phyloP scores from a whole-genome alignment of 2,797 vertebrate genomes.

The Lagocephalus sceleratus region DNA sequence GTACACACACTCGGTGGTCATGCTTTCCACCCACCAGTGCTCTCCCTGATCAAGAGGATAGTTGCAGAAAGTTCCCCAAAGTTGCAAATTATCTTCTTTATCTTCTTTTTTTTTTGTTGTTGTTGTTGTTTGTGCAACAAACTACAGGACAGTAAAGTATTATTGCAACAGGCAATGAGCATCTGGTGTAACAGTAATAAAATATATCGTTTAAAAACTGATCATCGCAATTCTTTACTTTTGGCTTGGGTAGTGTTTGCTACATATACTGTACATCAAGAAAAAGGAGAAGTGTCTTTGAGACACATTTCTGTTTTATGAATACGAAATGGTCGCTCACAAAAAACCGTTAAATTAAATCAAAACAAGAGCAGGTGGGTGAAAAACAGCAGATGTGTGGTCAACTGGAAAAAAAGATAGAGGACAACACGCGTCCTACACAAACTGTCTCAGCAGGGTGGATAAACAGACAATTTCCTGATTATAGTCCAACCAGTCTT shows the following conservation, averaged over 20 bases:
- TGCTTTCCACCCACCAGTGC: slow-evolving; percentile 44
- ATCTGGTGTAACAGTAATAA: slow-evolving; percentile 62
- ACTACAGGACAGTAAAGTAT: slow-evolving; percentile 47
- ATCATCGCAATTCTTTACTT: slow-evolving; percentile 54
- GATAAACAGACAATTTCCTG: slow-evolving; percentile 55
- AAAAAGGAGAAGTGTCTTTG: slow-evolving; percentile 26
- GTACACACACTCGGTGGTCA: slow-evolving; percentile 55
- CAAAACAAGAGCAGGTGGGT: slow-evolving; percentile 5
- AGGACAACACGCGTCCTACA: slow-evolving; percentile 27
- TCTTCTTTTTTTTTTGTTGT: slow-evolving; percentile 10
- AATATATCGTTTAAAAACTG: slow-evolving; percentile 52
- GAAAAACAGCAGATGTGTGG: slow-evolving; percentile 11
- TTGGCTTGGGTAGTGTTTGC: slow-evolving; percentile 76
- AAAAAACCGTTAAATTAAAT: slow-evolving; percentile 2
- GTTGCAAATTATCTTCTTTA: slow-evolving; percentile 27
- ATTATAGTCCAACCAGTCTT: slow-evolving; percentile 44
- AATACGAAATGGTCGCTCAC: not conserved
- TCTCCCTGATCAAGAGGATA: slow-evolving; percentile 54
- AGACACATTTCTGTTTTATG: slow-evolving; percentile 29
- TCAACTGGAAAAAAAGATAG: slow-evolving; percentile 10
- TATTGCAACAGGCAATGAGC: slow-evolving; percentile 65
- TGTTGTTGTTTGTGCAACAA: slow-evolving; percentile 51
- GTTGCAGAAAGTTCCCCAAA: slow-evolving; percentile 43
- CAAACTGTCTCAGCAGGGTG: slow-evolving; percentile 45
- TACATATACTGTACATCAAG: slow-evolving; percentile 67